A percentile compares a stretch with the other conserved stretches of the same genome.
Evolutionary conservation across 2,888 invertebrate species (phyloP).

Genomic region (Andrena marginata): DNA sequence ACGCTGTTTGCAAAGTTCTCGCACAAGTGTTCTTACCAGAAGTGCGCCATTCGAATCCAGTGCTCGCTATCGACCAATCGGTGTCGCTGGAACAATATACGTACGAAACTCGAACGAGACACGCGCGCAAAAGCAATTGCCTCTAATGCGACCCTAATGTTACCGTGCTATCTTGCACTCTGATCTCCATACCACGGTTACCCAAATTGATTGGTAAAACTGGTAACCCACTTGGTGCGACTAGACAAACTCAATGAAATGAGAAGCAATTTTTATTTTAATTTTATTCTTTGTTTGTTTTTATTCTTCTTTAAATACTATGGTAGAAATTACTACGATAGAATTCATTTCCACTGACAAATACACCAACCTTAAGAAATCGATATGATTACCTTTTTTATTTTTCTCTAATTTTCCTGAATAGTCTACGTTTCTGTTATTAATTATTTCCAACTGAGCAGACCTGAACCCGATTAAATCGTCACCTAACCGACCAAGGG

Average conservation of each 20-base stretch:
- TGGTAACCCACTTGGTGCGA: slow-evolving; percentile 4
- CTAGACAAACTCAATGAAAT: slow-evolving; percentile 12
- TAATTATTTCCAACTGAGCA: no score
- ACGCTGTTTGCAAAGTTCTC: slow-evolving; percentile 22
- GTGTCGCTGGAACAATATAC: slow-evolving; percentile 30
- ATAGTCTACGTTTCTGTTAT: no score
- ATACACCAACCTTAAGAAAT: no score
- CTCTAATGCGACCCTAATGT: slow-evolving; percentile 57
- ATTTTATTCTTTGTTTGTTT: no score
- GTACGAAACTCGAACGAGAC: slow-evolving; percentile 48
- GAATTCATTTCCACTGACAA: no score
- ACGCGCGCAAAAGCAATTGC: slow-evolving; percentile 65
- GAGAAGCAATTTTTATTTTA: not conserved
- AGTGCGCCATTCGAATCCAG: slow-evolving; percentile 28
- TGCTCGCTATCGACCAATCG: slow-evolving; percentile 16
- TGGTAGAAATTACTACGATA: no score
- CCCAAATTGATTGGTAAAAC: slow-evolving; percentile 39
- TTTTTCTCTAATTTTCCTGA: no score
- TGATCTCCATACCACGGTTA: slow-evolving; percentile 38
- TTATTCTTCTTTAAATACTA: no score
- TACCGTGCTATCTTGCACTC: slow-evolving; percentile 47
- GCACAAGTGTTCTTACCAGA: slow-evolving; percentile 29
- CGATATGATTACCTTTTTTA: no score
- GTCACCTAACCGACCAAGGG: no score
- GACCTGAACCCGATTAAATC: no score